Percentiles rank a stretch among this genome's conserved stretches.
Evolutionary conservation across 2,113 vertebrate genomes (phyloP).

Genomic region (Odocoileus virginianus): DNA sequence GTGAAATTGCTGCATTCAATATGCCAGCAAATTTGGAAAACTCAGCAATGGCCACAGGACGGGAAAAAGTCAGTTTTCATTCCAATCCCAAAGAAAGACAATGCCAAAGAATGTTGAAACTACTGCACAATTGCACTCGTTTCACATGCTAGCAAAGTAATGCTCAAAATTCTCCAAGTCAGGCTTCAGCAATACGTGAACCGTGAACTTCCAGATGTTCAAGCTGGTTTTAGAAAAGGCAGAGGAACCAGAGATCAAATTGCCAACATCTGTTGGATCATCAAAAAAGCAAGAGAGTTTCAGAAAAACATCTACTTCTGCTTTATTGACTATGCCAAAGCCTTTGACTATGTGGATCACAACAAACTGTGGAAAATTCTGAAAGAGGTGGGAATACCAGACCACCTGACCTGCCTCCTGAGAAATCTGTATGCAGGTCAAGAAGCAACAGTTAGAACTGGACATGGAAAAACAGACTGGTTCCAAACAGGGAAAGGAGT

Average conservation of each 20-base stretch:
- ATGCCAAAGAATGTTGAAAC: not conserved
- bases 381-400: not conserved
- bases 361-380: not conserved
- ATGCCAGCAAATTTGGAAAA: not conserved
- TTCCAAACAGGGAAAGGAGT: not conserved
- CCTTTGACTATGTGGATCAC: not conserved
- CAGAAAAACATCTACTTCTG: not conserved
- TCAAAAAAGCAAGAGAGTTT: not conserved
- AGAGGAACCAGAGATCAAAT: not conserved
- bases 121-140: not conserved
- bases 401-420: not conserved
- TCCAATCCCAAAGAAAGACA: not conserved
- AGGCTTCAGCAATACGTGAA: not conserved
- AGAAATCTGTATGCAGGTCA: not conserved
- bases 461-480: not conserved
- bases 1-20: not conserved
- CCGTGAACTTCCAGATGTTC: not conserved
- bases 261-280: not conserved
- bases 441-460: not conserved
- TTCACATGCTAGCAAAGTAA: not conserved
- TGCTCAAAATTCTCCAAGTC: not conserved
- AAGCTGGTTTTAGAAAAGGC: not conserved
- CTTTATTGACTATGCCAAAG: not conserved
- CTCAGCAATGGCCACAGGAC: not conserved
- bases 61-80: not conserved